Base-by-base conservation (phyloP, 2,797 vertebrate genomes). In the Silurus lanzhouensis region DNA sequence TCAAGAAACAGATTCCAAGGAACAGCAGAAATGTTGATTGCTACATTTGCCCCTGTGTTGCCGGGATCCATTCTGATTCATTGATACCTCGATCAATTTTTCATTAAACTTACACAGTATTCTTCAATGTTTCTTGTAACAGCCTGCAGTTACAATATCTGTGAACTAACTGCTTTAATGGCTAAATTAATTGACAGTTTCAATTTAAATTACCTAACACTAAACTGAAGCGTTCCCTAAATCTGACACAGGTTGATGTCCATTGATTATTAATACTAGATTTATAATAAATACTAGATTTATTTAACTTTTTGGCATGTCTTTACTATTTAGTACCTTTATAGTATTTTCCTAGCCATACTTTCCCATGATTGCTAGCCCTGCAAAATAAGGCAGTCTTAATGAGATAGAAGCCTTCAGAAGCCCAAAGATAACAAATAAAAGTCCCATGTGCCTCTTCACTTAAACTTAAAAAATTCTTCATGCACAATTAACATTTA, bases 401-500 rank as follows among this genome's bases (percentile, higher is more conserved):
- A 66, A 94, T 94, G 92, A 93, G 92, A 82, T 90, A 91, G 85
- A 90, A 88, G 90, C 87, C 87, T 86, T 85, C 88, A 84, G 87
- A 91, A 87, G 88, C 92, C 81, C 81, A 87, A 55, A 38, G 68
- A 71, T 60, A 81, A 70, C 5, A 48, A 48, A 48, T 6, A 48
- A 91, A 94, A 93, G 94, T 91, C 85, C 87, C 83, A 82, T 89
- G 91, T 91, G 93, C 94, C 93, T 91, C 91, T 95, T 94, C 92
- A 94, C 95, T 96, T 94, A 94, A 27, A 92, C 95, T 92, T 91
- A 92, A 96, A 96, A 96, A 95, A 94, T 97, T 97, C 55, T 95
- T 95, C 90, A 88, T 92, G 90, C 93, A 94, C 94, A 96, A 94
- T 96, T 97, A 96, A 96, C 95, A 96, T 96, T 96, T 96, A 94